These are phyloP conservation scores for Erethizon dorsatum DNA, from an alignment of 2,797 vertebrate species.

Conservation along the genomic window DNA sequence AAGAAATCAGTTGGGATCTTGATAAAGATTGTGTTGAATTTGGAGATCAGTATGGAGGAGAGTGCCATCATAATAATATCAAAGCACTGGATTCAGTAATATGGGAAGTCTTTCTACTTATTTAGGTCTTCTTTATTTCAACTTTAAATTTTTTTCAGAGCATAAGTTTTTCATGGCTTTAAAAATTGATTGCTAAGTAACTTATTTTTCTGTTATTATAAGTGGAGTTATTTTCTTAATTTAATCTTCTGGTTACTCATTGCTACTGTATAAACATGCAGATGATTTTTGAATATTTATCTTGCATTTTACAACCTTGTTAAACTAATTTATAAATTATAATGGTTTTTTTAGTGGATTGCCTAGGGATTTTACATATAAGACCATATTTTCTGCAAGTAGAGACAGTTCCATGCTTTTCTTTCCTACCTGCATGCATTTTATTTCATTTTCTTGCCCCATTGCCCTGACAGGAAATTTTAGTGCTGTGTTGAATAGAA, in stretches of 20 bases:
- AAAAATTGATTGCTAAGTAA: neutral
- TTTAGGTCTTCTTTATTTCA: neutral
- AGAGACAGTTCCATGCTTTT: neutral
- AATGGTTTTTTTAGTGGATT: no score
- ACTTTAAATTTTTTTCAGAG: neutral
- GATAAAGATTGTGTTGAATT: neutral
- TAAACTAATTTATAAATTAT: no score
- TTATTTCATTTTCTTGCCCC: slow-evolving; percentile 19
- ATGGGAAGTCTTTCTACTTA: neutral
- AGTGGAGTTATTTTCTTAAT: slow-evolving; percentile 9
- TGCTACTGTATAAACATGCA: no score
- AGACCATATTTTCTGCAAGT: neutral
- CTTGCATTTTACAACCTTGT: no score
- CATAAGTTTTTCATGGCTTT: neutral
- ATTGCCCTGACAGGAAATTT: neutral
- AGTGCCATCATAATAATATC: neutral
- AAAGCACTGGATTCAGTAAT: neutral
- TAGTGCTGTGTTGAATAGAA: neutral
- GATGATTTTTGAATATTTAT: no score
- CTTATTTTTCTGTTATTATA: neutral
- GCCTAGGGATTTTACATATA: no score
- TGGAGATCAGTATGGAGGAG: neutral
- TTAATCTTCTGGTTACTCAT: neutral
- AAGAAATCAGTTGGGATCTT: neutral
- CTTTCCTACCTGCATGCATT: neutral